These are phyloP conservation scores for Muscina levida DNA, from an alignment of 2,888 invertebrate species.

Conservation along the genomic window DNA sequence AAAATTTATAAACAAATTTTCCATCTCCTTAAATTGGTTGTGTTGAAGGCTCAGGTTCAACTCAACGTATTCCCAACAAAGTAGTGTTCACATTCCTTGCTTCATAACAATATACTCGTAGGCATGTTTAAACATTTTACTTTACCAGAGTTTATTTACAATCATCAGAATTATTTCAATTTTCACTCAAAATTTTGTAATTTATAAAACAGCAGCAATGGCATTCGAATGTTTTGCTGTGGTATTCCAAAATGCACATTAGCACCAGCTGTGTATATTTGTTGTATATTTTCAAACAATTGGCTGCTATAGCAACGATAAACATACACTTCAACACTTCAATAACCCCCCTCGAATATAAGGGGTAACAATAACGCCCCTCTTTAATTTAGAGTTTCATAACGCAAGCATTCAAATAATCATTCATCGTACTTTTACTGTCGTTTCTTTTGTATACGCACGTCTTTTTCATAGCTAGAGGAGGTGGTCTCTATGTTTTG, in stretches of 20 bases:
- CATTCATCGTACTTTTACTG: constrained; percentile 25
- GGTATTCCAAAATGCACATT: neutral
- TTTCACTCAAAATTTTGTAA: too few species aligned
- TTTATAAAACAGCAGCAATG: too few species aligned
- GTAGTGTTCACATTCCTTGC: too few species aligned
- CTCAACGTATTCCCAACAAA: too few species aligned
- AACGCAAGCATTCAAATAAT: constrained; percentile 8
- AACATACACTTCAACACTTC: constrained; percentile 2
- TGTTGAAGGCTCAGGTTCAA: too few species aligned
- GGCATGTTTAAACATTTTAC: too few species aligned
- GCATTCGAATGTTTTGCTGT: neutral
- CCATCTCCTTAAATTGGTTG: too few species aligned
- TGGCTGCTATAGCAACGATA: constrained; percentile 52
- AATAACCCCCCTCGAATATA: neutral
- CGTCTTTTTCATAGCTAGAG: neutral
- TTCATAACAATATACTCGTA: too few species aligned
- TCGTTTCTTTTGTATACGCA: neutral
- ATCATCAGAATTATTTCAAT: too few species aligned
- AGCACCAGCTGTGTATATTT: constrained; percentile 34
- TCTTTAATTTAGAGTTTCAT: constrained; percentile 32
- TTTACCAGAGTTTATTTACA: too few species aligned
- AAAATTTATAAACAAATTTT: too few species aligned
- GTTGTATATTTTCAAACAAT: constrained; percentile 36
- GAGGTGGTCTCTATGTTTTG: neutral
- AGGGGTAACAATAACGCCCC: constrained; percentile 45